A percentile compares a stretch with the other conserved stretches of the same genome.
Conservation (phyloP, 2,797 vertebrate species). For the Brachymystax lenok region DNA sequence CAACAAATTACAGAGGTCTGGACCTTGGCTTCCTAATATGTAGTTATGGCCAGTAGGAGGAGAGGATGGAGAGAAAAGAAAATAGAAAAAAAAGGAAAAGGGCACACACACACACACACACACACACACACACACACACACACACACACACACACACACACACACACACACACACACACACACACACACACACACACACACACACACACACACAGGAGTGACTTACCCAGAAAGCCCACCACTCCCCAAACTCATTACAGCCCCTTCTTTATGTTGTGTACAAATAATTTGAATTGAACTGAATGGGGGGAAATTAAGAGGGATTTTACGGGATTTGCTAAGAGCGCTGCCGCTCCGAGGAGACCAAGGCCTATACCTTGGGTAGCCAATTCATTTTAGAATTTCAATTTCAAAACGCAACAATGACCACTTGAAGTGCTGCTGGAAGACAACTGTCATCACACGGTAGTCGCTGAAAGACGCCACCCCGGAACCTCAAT, state of each 20-base stretch:
- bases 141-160: too few relatives aligned
- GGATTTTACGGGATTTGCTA: conserved; percentile 66
- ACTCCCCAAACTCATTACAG: conserved; percentile 37
- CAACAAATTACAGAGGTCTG: too few relatives aligned
- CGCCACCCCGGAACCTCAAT: conserved; percentile 43
- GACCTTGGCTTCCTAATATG: too few relatives aligned
- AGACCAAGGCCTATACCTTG: conserved; percentile 47
- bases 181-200: too few relatives aligned
- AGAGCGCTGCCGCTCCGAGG: conserved; percentile 50
- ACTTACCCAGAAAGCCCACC: neutral
- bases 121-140: too few relatives aligned
- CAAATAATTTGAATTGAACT: conserved; percentile 64
- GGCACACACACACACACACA: neutral
- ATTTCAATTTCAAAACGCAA: conserved; percentile 53
- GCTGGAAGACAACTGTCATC: conserved; percentile 49
- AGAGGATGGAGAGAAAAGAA: conserved; percentile 15
- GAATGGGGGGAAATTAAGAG: conserved; percentile 68
- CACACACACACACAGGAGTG: too few relatives aligned
- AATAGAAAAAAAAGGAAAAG: conserved; percentile 6
- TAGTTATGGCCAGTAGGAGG: too few relatives aligned
- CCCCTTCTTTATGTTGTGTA: conserved; percentile 61
- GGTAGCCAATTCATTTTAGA: conserved; percentile 52
- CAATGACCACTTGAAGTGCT: conserved; percentile 52
- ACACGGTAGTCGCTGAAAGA: conserved; percentile 43
- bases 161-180: too few relatives aligned